phyloP scores from a whole-genome alignment of 2,797 vertebrate genomes.

The Orestias chungarensis region DNA sequence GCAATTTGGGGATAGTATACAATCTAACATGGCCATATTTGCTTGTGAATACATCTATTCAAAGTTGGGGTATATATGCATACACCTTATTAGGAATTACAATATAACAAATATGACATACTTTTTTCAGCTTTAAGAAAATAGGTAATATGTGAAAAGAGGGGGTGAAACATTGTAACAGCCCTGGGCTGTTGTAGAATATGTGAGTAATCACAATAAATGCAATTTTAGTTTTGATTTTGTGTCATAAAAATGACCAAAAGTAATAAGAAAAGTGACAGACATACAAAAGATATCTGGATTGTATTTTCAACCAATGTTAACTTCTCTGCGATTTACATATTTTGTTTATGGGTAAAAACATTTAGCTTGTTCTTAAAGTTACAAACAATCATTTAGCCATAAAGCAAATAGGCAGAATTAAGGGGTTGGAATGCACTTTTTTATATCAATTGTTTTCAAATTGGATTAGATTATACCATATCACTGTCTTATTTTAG shows the following conservation, averaged over 20 bases:
- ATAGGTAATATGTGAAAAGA: background rate
- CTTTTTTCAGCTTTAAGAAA: background rate
- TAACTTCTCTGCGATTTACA: background rate
- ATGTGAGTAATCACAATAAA: constrained; percentile 18
- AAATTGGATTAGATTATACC: background rate
- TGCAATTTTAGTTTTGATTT: constrained; percentile 25
- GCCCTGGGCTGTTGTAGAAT: constrained; percentile 7
- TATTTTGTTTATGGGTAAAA: background rate
- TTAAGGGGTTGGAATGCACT: background rate
- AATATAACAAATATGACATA: background rate
- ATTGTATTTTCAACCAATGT: background rate
- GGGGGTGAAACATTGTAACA: background rate
- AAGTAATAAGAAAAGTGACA: background rate
- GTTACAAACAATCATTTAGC: background rate
- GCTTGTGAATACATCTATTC: constrained; percentile 2
- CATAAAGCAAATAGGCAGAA: background rate
- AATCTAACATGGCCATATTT: constrained; percentile 1
- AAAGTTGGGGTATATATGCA: constrained; percentile 2
- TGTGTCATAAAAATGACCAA: constrained; percentile 6
- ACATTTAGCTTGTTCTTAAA: background rate
- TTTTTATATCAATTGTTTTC: background rate
- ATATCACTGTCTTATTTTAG: background rate
- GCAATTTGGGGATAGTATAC: background rate
- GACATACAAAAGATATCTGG: background rate
- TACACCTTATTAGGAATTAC: background rate